A percentile compares a stretch with the other conserved stretches of the same genome.
Conservation (phyloP, 1,140 invertebrate genomes). For the Pogonognathellus flavescens region DNA sequence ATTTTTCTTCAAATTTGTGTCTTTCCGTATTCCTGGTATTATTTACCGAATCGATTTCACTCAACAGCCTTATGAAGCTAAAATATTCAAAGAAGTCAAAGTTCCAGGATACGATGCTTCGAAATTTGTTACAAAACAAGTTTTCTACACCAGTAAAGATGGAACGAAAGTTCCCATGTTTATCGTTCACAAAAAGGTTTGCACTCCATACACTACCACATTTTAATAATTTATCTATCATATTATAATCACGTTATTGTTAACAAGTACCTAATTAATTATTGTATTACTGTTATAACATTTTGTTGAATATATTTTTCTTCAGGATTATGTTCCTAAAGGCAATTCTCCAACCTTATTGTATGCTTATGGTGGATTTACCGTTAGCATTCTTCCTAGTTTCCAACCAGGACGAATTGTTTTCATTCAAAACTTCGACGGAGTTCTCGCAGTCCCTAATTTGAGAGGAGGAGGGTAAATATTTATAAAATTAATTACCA, state of each 20-base stretch:
- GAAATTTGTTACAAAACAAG: constrained; percentile 87
- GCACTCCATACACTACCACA: not conserved
- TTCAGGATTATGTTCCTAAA: constrained; percentile 13
- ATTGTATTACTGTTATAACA: not conserved
- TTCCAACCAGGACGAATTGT: constrained; percentile 86
- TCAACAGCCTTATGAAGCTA: constrained; percentile 69
- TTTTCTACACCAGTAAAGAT: constrained; percentile 96
- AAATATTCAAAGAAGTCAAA: constrained; percentile 12
- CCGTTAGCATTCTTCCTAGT: constrained; percentile 87
- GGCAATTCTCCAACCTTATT: constrained; percentile 79
- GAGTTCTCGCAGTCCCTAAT: constrained; percentile 93
- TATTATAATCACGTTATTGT: no score
- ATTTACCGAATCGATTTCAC: constrained; percentile 90
- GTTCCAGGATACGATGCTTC: constrained; percentile 80
- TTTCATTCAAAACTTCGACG: constrained; percentile 91
- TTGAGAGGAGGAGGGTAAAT: constrained; percentile 93
- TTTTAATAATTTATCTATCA: not conserved
- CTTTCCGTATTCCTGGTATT: constrained; percentile 90
- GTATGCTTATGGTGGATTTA: constrained; percentile 98
- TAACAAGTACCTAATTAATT: not conserved
- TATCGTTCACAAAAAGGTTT: constrained; percentile 82
- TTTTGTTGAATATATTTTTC: no score
- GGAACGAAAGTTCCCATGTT: constrained; percentile 98
- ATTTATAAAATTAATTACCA: not conserved
- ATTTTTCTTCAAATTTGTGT: constrained; percentile 94